A percentile compares a stretch with the other conserved stretches of the same genome.
phyloP scores from a whole-genome alignment of 2,113 vertebrate species.

The Craseonycteris thonglongyai region DNA sequence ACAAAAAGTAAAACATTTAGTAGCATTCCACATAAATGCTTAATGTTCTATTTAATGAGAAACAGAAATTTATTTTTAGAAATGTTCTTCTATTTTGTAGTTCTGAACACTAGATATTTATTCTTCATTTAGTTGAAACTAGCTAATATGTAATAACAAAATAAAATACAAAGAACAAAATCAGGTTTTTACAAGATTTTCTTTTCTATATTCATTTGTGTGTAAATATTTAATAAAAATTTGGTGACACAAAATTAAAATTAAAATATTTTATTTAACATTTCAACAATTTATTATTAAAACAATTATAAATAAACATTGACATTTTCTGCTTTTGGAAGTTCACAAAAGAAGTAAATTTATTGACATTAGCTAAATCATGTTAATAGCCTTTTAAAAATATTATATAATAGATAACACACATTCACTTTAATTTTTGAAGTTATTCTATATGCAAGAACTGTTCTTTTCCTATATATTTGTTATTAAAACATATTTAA shows the following conservation, averaged over 20 bases:
- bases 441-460: background rate
- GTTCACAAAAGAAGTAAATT: background rate
- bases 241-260: background rate
- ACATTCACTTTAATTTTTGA: background rate
- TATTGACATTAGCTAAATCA: background rate
- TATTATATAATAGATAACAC: background rate
- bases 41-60: background rate
- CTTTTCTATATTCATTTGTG: background rate
- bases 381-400: background rate
- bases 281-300: background rate
- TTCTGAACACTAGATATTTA: background rate
- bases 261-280: background rate
- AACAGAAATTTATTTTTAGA: background rate
- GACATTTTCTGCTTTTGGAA: background rate
- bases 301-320: background rate
- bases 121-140: background rate
- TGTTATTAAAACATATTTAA: background rate
- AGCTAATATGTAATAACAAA: background rate
- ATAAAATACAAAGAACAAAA: background rate
- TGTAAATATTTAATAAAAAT: background rate
- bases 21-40: background rate
- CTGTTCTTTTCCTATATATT: background rate
- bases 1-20: background rate
- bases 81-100: background rate
- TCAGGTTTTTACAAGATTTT: background rate